phyloP scores from a whole-genome alignment of 2,797 vertebrate genomes.

The Somateria mollissima region DNA sequence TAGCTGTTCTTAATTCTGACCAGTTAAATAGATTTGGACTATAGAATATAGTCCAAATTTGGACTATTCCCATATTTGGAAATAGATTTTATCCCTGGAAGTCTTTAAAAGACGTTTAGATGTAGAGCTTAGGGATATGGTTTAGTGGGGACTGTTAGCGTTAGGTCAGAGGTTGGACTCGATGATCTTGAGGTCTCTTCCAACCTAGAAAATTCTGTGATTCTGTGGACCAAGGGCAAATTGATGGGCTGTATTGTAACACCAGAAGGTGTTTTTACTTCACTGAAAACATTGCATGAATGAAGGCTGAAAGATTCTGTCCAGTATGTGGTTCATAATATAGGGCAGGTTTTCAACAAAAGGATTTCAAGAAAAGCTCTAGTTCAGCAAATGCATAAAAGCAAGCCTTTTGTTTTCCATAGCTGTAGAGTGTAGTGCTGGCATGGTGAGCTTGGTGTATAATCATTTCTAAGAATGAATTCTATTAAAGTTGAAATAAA shows the following conservation, averaged over 20 bases:
- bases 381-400: constrained; percentile 28
- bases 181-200: no score
- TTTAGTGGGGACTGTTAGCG: no score
- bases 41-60: no score
- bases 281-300: neutral
- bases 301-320: neutral
- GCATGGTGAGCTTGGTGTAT: neutral
- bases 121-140: no score
- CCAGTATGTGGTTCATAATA: neutral
- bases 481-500: constrained; percentile 12
- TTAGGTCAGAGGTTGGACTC: no score
- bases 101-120: no score
- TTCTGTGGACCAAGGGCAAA: neutral
- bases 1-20: neutral
- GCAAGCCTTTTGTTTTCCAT: neutral
- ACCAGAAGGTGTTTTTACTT: constrained; percentile 17
- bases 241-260: neutral
- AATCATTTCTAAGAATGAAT: constrained; percentile 25
- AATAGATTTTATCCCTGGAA: no score
- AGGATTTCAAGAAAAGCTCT: constrained; percentile 36
- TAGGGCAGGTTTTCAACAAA: neutral
- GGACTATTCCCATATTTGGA: no score
- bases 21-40: constrained; percentile 1
- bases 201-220: no score
- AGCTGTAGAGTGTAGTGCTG: neutral